A percentile compares a stretch with the other conserved stretches of the same genome.
Evolutionary conservation across 2,113 vertebrate genomes (phyloP).

Genomic region (Syngnathus floridae): DNA sequence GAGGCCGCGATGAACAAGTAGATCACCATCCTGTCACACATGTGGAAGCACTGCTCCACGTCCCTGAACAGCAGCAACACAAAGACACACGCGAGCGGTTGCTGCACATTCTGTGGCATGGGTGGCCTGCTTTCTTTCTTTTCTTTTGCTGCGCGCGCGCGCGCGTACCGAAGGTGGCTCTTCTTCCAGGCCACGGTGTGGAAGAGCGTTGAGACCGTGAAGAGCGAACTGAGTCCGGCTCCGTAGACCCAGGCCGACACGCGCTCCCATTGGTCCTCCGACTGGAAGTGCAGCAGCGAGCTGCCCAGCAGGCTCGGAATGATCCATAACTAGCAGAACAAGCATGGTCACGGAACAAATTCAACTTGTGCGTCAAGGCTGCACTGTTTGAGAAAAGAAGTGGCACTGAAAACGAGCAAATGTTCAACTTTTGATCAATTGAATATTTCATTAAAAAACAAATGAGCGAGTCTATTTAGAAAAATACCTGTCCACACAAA

Average conservation of each 20-base stretch:
- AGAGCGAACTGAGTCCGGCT: constrained; percentile 85
- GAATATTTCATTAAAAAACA: too few relatives aligned
- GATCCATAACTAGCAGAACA: constrained; percentile 81
- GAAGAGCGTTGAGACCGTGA: constrained; percentile 91
- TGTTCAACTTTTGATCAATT: too few relatives aligned
- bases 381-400: too few relatives aligned
- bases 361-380: too few relatives aligned
- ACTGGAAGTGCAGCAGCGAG: constrained; percentile 84
- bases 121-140: neutral
- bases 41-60: constrained; percentile 90
- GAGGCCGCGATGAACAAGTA: constrained; percentile 97
- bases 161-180: constrained; percentile 82
- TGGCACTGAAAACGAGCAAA: too few relatives aligned
- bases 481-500: too few relatives aligned
- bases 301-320: constrained; percentile 90
- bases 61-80: constrained; percentile 63
- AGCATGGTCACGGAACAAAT: too few relatives aligned
- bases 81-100: constrained; percentile 2
- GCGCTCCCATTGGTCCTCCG: constrained; percentile 84
- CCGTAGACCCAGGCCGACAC: constrained; percentile 93
- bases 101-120: neutral
- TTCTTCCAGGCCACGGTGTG: constrained; percentile 96
- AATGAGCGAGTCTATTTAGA: too few relatives aligned
- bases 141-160: constrained; percentile 13
- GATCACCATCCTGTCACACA: constrained; percentile 94